Evolutionary conservation across 2,888 invertebrate genomes (phyloP), one percentile per base, ranked within the genome.

Genomic region (Dasypolia templi): DNA sequence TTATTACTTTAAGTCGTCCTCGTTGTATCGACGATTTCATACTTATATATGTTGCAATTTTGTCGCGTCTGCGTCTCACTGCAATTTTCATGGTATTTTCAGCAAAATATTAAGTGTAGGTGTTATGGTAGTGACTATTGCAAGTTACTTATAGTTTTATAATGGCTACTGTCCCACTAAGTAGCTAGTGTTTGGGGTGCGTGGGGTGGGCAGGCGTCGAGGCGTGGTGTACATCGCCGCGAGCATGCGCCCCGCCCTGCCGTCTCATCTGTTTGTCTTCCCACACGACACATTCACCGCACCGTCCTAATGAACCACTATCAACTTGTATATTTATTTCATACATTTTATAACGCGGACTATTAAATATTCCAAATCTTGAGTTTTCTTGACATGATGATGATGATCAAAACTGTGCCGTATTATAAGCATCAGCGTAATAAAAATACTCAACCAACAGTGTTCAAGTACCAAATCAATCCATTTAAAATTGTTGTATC

Each of bases 231-330:
- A 84, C 83, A 87, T 84, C 77, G 92, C 93, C 92, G 81, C 85
- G 89, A 92, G 91, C 85, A 77, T 84, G 71, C 82, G 79, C 85
- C 84, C 86, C 88, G 87, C 90, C 89, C 89, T 83, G 76, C 80
- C 66, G 64, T 76, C 85, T 89, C 93, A 92, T 92, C 93, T 93
- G 93, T 86, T 88, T 87, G 82, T 92, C 92, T 94, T 92, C 92
- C 91, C 91, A 92, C 91, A 68, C 75, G 65, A 69, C 81, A 81
- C 29, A 51, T 74, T 56, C 42, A n/a, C 35, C 51, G 32, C 35
- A 35, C 56, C 26, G 62, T 46, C 56, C 44, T 71, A 35, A 77
- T 71, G 44, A 81, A 61, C 35, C 6, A 56, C 22, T 44, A 17
- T 35, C 58, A 19, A 58, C 35, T 35, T 51, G 46, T 74, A 59